Evolutionary conservation across 2,113 vertebrate species (phyloP), one percentile per base, ranked within the genome.

Genomic region (Gopherus flavomarginatus): DNA sequence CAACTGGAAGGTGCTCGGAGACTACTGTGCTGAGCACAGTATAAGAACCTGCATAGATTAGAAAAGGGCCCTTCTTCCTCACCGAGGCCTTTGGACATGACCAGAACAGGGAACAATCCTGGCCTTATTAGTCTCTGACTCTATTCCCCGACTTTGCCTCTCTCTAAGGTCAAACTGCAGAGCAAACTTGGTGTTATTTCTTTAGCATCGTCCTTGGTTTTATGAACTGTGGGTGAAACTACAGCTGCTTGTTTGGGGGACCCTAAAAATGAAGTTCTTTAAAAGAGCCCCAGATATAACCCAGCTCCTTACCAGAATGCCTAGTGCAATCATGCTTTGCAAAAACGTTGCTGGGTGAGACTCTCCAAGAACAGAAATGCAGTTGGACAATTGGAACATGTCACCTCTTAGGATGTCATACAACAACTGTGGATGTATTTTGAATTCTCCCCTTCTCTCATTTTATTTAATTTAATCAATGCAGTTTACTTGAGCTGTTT

Each of bases 381-480:
- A 94, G 57, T 88, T 92, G 62, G 82, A 52, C 22, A 89, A 50
- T 77, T 93, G 87, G 78, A 69, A 42, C 84, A 93, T 42, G 83
- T 91, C 90, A 49, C 87, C 86, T 94, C 87, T 53, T 92, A 95
- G 85, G 59, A 89, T 80, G 89, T 90, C 83, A 90, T 92, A 54
- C 26, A 95, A 87, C 95, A 95, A 89, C 79, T 89, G 80, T 49
- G 91, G 92, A 92, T 96, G 65, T 90, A 86, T 95, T 97, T 98
- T 96, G 93, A 86, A 95, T 97, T 97, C 94, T 92, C n/a, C 7
- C 79, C 85, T 88, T 95, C 88, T 95, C 93, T 92, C 54, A 26
- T 96, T 92, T 82, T 59, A 88, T 96, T 97, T 94, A 88, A 91
- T 95, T 80, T 96, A 96, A 97, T 96, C 95, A 94, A 91, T 35